Base-by-base conservation (phyloP, 1,140 invertebrate genomes). In the Heliconius eleuchia region DNA sequence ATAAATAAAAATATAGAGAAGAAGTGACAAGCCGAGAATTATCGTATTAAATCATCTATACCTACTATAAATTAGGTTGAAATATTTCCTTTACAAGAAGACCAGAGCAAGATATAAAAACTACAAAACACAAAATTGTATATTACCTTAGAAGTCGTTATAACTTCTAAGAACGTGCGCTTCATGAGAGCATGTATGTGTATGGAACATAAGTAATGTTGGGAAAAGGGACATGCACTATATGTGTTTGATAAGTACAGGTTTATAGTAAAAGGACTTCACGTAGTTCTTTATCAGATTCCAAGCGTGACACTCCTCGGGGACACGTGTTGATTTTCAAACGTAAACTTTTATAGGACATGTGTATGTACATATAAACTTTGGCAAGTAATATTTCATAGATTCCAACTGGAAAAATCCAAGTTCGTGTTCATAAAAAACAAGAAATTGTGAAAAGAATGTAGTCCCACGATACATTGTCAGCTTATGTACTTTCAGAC, bases 261-360 rank as follows among this genome's bases (percentile, higher is more conserved):
- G 42, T 16, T 46, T 57, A 23, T 66, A 66, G 60, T 66, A 66
- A 66, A n/a, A 16, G 23, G 27, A 66, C 60, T 66, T 30, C 60
- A 27, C 30, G 16, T 13, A 66, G 16, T 23, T 66, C 23, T 66
- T 66, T 66, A 66, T 66, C 60, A 66, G 23, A 66, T 11, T 66
- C 23, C 60, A 16, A 57, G 60, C 60, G 27, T 27, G 27, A 66
- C 9, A 57, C 55, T 66, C 60, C 60, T 66, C 13, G 13, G 60
- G 60, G 60, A 30, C 60, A 30, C 60, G 23, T 66, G 60, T 66
- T 66, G 60, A 30, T 66, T 66, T 66, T 66, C 23, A 66, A 66
- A 66, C 60, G 13, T 66, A 13, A 66, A 11, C 60, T 66, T 66
- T 30, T 27, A 66, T 30, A 30, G 9, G 27, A 30, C 60, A 30